Percentiles rank a stretch among this genome's conserved stretches.
Evolutionary conservation across 2,888 invertebrate genomes (phyloP).

Genomic region (Megaustenia siamemsis): DNA sequence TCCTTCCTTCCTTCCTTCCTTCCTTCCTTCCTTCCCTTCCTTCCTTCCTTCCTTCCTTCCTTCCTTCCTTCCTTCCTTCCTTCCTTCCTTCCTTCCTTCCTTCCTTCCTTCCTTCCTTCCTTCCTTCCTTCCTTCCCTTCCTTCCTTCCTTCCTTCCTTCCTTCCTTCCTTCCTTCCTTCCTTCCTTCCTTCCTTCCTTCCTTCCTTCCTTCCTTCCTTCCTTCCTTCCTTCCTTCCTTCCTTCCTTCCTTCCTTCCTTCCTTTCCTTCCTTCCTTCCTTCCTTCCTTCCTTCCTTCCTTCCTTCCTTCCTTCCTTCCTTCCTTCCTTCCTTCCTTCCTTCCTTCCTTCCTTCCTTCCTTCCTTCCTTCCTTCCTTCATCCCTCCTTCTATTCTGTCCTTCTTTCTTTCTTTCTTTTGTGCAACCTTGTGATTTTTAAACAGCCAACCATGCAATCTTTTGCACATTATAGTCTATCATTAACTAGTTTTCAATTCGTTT

Average conservation of each 20-base stretch:
- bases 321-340: not conserved
- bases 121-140: conserved; percentile 1
- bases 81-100: not conserved
- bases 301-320: not conserved
- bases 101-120: not conserved
- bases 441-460: no score
- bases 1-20: not conserved
- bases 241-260: no score
- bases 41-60: not conserved
- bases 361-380: no score
- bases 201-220: no score
- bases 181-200: not conserved
- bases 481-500: no score
- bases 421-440: no score
- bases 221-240: not conserved
- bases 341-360: not conserved
- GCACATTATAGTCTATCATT: no score
- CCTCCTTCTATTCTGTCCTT: not conserved
- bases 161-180: not conserved
- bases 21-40: not conserved
- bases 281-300: not conserved
- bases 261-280: not conserved
- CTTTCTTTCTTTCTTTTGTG: conserved; percentile 4
- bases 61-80: not conserved
- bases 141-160: not conserved